Conservation (phyloP, 1,140 invertebrate genomes). For the Sarcophaga peregrina region DNA sequence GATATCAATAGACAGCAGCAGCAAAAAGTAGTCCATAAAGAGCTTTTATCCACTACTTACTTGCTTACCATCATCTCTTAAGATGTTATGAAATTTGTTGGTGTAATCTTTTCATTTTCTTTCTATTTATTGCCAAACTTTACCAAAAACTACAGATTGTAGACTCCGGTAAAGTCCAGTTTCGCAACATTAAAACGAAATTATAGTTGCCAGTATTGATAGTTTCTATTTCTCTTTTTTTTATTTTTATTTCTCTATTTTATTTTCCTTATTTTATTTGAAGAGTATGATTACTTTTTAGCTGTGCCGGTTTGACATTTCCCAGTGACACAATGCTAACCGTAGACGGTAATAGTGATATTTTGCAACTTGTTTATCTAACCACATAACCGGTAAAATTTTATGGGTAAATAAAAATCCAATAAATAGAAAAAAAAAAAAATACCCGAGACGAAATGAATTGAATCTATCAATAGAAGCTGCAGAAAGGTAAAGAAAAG, state of each 20-base stretch:
- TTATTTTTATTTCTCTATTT: background rate
- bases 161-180: background rate
- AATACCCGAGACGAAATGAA: background rate
- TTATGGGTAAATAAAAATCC: too few relatives aligned
- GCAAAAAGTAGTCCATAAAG: background rate
- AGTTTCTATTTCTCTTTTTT: background rate
- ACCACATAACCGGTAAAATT: background rate
- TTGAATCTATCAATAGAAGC: background rate
- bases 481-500: background rate
- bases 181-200: background rate
- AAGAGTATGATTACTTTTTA: background rate
- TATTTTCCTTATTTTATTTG: background rate
- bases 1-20: background rate
- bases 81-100: too few relatives aligned
- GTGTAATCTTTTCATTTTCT: background rate
- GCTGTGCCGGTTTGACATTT: constrained; percentile 23
- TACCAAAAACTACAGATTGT: background rate
- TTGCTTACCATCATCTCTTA: too few relatives aligned
- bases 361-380: constrained; percentile 8
- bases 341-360: background rate
- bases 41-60: background rate
- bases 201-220: background rate
- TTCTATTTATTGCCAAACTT: background rate
- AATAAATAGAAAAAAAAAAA: background rate
- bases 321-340: constrained; percentile 36